Base-by-base conservation (phyloP, 2,797 vertebrate species). In the Euphonia xanthogaster region DNA sequence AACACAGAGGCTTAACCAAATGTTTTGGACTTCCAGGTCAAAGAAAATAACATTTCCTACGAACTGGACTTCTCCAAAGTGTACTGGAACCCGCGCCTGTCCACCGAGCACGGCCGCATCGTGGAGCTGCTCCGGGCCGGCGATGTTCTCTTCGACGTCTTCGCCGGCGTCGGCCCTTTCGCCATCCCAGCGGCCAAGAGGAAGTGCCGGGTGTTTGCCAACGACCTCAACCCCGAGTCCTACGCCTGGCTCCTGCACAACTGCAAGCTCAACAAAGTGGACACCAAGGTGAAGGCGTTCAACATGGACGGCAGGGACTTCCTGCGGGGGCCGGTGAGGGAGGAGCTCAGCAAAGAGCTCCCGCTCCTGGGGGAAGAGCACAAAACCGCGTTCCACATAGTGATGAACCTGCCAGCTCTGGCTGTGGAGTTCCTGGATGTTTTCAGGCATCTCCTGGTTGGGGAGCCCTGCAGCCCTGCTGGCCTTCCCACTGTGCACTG, bases 51-150 rank as follows among this genome's bases (percentile, higher is more conserved):
- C 15, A 93, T 98, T 45, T 86, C 76, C 0, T 99, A 99, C 6
- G 99, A 99, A 88, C 98, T 99, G 97, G 99, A 99, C 97, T 99
- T 99, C 51, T 99, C 99, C 30, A 98, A 98, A 51, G 99, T 99
- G 5, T 99, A 99, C 96, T 99, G 99, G 99, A 99, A 99, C 97
- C 98, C 99, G 1, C 98, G 99, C 27, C 99, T 99, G 35, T 98
- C 98, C 96, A 99, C 99, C 0, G 99, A 99, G 93, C 99, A 99
- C 24, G 75, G 98, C 77, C 98, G 99, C 0, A 97, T 99, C 2
- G 97, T 98, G 63, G 95, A 97, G 85, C 98, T 99, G 22, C 67
- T 99, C 35, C 97, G 97, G 83, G 96, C 98, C 0, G 98, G 98
- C 0, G 99, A 99, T 67, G 90, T 98, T 0, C 98, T 99, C 4